phyloP scores from a whole-genome alignment of 2,113 vertebrate species.

The Corvus cornix region DNA sequence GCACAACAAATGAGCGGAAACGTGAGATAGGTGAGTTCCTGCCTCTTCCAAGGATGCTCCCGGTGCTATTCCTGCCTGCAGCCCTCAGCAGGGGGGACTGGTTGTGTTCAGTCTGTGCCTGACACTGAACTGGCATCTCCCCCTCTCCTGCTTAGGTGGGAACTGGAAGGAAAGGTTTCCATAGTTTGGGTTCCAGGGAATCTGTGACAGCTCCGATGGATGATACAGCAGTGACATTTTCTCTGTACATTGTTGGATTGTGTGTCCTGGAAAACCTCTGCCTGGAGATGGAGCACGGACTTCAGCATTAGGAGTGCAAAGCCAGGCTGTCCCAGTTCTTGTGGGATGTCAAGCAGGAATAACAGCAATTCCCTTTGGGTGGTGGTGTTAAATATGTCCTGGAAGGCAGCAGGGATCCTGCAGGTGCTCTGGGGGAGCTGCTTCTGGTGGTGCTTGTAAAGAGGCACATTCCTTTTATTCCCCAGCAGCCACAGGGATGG shows the following conservation, averaged over 20 bases:
- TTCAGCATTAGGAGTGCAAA: not conserved
- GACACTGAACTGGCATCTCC: accelerated
- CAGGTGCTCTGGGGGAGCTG: not conserved
- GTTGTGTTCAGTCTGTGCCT: not conserved
- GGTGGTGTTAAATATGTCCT: not conserved
- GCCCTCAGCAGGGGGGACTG: not conserved
- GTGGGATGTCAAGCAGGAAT: not conserved
- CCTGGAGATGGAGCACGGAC: not conserved
- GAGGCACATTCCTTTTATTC: not conserved
- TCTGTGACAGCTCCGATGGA: accelerated
- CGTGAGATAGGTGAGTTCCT: slow-evolving; percentile 89
- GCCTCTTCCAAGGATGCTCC: not conserved
- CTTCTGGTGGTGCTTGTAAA: not conserved
- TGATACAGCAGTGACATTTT: not conserved
- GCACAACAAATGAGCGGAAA: slow-evolving; percentile 95
- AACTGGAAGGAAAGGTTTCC: not conserved
- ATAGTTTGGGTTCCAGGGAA: accelerated
- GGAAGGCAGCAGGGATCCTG: not conserved
- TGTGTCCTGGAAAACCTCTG: not conserved
- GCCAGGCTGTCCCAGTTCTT: not conserved
- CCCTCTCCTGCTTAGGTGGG: not conserved
- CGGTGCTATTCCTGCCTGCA: not conserved
- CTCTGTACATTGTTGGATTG: accelerated
- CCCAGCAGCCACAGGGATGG: not conserved
- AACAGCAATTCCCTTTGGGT: not conserved